Percentiles rank a stretch among this genome's conserved stretches.
Evolutionary conservation across 30 jellyfish, hydroid and myxozoan genomes (phyloP).

Genomic region (Pseudorhiza aurosa): DNA sequence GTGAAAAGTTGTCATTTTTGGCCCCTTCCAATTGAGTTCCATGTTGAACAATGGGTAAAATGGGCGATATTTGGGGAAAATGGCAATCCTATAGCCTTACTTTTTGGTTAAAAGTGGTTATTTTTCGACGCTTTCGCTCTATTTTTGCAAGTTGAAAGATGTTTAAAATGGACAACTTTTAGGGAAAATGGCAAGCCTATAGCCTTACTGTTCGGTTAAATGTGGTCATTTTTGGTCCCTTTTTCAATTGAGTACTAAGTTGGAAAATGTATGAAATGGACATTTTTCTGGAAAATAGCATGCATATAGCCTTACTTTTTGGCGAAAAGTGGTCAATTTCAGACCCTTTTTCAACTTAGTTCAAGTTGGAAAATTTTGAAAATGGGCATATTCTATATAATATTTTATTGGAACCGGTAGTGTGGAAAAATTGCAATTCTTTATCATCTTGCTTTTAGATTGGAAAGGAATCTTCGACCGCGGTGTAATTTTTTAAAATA

Average conservation of each 20-base stretch:
- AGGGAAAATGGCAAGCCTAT: conserved; percentile 14
- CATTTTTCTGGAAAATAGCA: background rate
- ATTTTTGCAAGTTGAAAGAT: background rate
- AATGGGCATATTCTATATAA: too few relatives aligned
- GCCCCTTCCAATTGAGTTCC: background rate
- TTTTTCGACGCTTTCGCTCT: background rate
- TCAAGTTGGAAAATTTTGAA: too few relatives aligned
- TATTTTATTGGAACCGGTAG: too few relatives aligned
- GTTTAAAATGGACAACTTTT: background rate
- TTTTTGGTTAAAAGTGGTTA: background rate
- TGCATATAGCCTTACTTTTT: conserved; percentile 14
- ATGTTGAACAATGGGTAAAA: background rate
- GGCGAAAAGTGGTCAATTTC: background rate
- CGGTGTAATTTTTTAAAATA: too few relatives aligned
- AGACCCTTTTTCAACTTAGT: too few relatives aligned
- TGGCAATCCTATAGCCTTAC: conserved; percentile 7
- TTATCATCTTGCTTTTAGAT: too few relatives aligned
- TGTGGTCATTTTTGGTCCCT: background rate
- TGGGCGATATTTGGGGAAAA: background rate
- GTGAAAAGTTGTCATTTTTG: background rate
- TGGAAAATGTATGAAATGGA: background rate
- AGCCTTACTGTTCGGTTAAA: conserved; percentile 5
- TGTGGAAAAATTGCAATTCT: too few relatives aligned
- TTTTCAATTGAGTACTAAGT: too few relatives aligned
- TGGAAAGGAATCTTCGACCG: too few relatives aligned